Percentiles rank a stretch among this genome's conserved stretches.
These are phyloP conservation scores for Neopipo cinnamomea DNA, from an alignment of 2,113 vertebrate genomes.

Conservation along the genomic window DNA sequence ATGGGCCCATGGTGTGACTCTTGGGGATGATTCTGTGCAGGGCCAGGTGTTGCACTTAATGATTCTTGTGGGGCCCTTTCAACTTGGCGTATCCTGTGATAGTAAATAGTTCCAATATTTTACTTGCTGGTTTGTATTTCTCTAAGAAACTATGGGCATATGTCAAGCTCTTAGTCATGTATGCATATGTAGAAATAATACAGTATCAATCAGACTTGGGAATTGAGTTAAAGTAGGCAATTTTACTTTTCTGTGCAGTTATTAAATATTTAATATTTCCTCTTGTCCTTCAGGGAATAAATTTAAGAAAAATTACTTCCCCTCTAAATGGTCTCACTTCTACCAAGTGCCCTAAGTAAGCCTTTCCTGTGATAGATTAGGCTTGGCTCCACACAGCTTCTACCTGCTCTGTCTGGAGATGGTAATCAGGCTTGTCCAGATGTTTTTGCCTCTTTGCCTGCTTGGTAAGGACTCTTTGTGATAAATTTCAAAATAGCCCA, in stretches of 20 bases:
- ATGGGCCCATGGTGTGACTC: not conserved
- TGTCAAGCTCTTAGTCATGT: not conserved
- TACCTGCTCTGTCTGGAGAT: not conserved
- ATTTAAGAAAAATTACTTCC: not conserved
- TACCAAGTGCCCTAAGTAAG: not conserved
- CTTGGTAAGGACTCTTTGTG: not conserved
- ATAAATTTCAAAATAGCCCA: not conserved
- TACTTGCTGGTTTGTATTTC: not conserved
- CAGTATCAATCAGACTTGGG: not conserved
- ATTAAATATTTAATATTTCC: slow-evolving; percentile 25
- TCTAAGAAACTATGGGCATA: not conserved
- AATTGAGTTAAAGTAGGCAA: slow-evolving; percentile 2
- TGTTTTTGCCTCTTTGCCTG: not conserved
- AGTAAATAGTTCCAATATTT: not conserved
- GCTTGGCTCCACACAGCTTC: not conserved
- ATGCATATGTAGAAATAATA: not conserved
- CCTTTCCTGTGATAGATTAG: not conserved
- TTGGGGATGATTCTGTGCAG: not conserved
- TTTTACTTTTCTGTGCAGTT: not conserved
- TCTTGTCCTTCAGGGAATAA: not conserved
- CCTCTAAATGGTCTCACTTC: not conserved
- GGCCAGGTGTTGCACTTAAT: not conserved
- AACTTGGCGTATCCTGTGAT: not conserved
- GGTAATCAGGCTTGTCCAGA: not conserved
- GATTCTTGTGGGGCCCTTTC: not conserved